Base-by-base conservation (phyloP, 1,140 invertebrate species). In the Drosophila quadrilineata region DNA sequence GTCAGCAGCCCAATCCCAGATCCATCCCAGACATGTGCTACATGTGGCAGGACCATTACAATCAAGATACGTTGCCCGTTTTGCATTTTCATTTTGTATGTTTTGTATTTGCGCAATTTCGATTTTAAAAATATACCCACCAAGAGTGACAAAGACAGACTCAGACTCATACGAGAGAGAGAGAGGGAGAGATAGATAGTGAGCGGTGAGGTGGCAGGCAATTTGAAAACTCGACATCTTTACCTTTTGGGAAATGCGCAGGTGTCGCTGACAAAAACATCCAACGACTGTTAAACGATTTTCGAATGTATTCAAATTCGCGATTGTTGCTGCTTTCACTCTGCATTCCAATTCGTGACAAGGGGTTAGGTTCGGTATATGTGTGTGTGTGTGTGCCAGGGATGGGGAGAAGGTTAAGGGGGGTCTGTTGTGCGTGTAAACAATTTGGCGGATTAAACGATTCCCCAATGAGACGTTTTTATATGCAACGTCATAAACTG, bases 231-330 rank as follows among this genome's bases (percentile, higher is more conserved):
- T 46, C 48, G n/a, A n/a, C 63, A 38, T 41, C 43, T 50, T 53
- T 4, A 49, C 43, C 56, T 59, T 59, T 40, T 21, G 10, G 77
- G 79, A 75, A 85, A 84, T 71, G 58, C 71, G 74, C 79, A 79
- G 79, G 73, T 84, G 77, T 82, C 56, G 52, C 57, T 40, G 62
- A n/a, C n/a, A 65, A 84, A 71, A 79, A 84, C 70, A 66, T 38
- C 53, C 70, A 65, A 69, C 74, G 38, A 69, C 56, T 63, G 79
- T 62, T 79, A 84, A 84, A 77, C 80, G 79, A 75, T 85, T 84
- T 84, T 79, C 79, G 56, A 85, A 84, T 84, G 74, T 79, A 84
- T 84, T 79, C 74, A 85, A 84, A 84, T 75, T 75, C 56, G 79
- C 77, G 62, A 77, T 85, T 84, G 73, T 84, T 77, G 26, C 40